Percentiles rank a stretch among this genome's conserved stretches.
phyloP scores from a whole-genome alignment of 2,797 vertebrate species.

The Amblyraja radiata region DNA sequence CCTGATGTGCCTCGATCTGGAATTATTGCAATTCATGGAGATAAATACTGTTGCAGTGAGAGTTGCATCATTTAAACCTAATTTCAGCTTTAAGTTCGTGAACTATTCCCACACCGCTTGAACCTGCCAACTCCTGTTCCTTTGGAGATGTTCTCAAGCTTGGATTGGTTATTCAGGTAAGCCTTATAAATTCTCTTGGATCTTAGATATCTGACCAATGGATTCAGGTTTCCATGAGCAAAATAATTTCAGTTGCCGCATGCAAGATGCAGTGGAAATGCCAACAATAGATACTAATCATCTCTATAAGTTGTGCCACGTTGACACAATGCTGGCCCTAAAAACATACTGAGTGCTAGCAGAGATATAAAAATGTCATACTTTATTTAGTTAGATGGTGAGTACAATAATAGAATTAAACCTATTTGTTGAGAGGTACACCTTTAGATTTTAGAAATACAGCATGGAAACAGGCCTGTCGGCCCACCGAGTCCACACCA shows the following conservation, averaged over 20 bases:
- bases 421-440: neutral
- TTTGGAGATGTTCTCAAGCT: neutral
- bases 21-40: neutral
- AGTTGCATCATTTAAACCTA: neutral
- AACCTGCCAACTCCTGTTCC: neutral
- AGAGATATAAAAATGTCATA: neutral
- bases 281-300: constrained; percentile 15
- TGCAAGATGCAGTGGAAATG: neutral
- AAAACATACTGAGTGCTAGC: neutral
- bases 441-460: too few species aligned
- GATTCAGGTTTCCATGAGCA: neutral
- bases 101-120: neutral
- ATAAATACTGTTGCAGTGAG: neutral
- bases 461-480: too few species aligned
- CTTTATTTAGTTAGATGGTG: neutral
- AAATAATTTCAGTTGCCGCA: neutral
- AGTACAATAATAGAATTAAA: neutral
- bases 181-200: neutral
- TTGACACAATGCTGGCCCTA: neutral
- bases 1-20: neutral
- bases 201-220: neutral
- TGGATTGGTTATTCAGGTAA: constrained; percentile 22
- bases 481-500: too few species aligned
- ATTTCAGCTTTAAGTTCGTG: neutral
- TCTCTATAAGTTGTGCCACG: neutral